These are phyloP conservation scores for Odontamblyopus rebecca DNA, from an alignment of 2,797 vertebrate genomes.

Conservation along the genomic window DNA sequence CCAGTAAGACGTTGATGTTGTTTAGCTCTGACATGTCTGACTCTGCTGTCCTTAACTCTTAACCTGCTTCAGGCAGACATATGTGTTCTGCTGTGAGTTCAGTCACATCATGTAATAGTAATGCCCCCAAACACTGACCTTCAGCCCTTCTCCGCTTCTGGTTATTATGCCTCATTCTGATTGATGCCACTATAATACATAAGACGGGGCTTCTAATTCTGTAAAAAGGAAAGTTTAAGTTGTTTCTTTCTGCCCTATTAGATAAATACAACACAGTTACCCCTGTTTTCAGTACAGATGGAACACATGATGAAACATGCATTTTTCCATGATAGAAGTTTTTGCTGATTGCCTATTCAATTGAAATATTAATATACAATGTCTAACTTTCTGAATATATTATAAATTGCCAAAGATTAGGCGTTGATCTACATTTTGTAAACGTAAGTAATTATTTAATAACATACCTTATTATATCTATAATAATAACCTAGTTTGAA, in stretches of 20 bases:
- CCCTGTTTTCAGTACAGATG: neutral
- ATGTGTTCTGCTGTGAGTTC: slow-evolving; percentile 47
- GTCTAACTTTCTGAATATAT: neutral
- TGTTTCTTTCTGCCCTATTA: neutral
- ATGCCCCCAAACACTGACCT: slow-evolving; percentile 65
- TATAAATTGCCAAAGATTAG: neutral
- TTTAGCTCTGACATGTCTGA: slow-evolving; percentile 75
- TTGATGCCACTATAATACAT: neutral
- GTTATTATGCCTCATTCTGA: slow-evolving; percentile 36
- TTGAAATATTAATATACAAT: neutral
- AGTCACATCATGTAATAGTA: slow-evolving; percentile 74
- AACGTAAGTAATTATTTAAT: neutral
- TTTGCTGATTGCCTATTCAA: neutral
- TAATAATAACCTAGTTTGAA: neutral
- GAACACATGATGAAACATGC: neutral
- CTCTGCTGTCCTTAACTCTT: slow-evolving; percentile 72
- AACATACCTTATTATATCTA: neutral
- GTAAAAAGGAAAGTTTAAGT: neutral
- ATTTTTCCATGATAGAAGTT: neutral
- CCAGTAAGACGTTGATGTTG: slow-evolving; percentile 70
- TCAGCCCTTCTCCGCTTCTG: slow-evolving; percentile 56
- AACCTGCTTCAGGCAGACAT: slow-evolving; percentile 58
- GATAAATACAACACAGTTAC: neutral
- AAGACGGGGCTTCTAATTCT: too few species aligned
- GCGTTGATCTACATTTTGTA: neutral